Evolutionary conservation across 2,113 vertebrate species (phyloP).

Genomic region (Myiagra hebetior): DNA sequence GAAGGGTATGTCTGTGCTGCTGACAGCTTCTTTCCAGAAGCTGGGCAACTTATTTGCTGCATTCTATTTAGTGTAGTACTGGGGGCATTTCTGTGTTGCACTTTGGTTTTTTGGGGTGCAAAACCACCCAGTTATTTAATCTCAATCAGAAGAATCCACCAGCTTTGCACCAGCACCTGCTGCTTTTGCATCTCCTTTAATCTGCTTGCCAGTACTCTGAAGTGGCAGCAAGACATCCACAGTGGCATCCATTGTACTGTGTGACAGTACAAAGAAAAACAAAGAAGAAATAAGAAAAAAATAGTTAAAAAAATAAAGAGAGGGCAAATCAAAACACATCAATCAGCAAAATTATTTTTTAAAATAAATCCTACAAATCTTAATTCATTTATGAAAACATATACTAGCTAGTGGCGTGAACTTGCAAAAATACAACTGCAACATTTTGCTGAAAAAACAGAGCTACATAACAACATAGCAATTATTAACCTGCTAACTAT

Average conservation of each 20-base stretch:
- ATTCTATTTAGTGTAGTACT: not conserved
- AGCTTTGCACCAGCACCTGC: not conserved
- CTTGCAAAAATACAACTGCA: not conserved
- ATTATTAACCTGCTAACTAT: not conserved
- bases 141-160: not conserved
- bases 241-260: not conserved
- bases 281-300: not conserved
- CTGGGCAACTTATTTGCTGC: not conserved
- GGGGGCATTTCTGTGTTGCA: not conserved
- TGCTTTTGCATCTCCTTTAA: not conserved
- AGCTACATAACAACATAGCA: not conserved
- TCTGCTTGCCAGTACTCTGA: not conserved
- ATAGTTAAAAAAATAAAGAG: not conserved
- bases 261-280: not conserved
- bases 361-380: not conserved
- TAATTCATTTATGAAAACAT: not conserved
- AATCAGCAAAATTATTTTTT: not conserved
- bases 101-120: not conserved
- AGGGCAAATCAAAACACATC: not conserved
- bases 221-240: not conserved
- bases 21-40: not conserved
- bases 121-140: not conserved
- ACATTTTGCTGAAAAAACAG: not conserved
- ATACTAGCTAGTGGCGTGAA: not conserved
- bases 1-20: not conserved